Conservation (phyloP, 2,113 vertebrate species). For the Pachycephala philippinensis region DNA sequence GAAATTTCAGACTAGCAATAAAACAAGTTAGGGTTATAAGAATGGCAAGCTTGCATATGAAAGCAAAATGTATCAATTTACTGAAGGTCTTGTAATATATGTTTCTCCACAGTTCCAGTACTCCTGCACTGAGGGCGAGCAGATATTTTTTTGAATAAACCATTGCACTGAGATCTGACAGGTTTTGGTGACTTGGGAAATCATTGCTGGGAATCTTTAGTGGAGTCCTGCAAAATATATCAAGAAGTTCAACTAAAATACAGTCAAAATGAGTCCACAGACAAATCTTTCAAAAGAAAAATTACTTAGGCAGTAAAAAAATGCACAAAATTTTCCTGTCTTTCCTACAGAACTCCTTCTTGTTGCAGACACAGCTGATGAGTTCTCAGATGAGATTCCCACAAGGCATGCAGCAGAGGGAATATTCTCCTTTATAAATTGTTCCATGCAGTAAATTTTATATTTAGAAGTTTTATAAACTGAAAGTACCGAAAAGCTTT, state of each 20-base stretch:
- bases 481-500: background rate
- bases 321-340: background rate
- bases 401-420: background rate
- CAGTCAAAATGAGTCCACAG: background rate
- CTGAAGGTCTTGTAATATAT: background rate
- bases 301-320: background rate
- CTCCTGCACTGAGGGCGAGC: background rate
- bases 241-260: background rate
- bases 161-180: background rate
- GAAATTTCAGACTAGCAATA: background rate
- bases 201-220: background rate
- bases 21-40: background rate
- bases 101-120: background rate
- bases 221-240: background rate
- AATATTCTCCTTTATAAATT: background rate
- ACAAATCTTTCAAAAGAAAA: background rate
- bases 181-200: conserved; percentile 15
- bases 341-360: background rate
- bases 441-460: background rate
- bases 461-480: background rate
- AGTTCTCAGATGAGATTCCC: background rate
- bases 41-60: background rate
- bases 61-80: background rate
- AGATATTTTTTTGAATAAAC: background rate
- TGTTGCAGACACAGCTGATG: background rate